A percentile compares a stretch with the other conserved stretches of the same genome.
These are phyloP conservation scores for Masticophis lateralis DNA, from an alignment of 2,797 vertebrate genomes.

Conservation along the genomic window DNA sequence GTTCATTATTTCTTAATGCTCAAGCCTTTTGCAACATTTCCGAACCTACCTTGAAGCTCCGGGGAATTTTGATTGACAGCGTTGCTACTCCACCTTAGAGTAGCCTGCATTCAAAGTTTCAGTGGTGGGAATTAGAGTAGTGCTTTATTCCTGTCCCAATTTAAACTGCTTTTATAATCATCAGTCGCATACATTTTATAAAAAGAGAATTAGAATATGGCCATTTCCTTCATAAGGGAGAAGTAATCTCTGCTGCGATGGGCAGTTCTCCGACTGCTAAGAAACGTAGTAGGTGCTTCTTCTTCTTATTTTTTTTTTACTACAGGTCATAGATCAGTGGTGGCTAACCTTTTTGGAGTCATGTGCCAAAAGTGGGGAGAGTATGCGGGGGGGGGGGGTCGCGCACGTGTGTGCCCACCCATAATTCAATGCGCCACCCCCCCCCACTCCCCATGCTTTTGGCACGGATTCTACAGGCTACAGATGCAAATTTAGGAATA, in stretches of 20 bases:
- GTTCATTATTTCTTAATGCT: conserved; percentile 2
- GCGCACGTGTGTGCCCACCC: no score
- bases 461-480: background rate
- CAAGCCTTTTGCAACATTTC: background rate
- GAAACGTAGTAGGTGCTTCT: background rate
- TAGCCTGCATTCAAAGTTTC: background rate
- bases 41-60: background rate
- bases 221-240: background rate
- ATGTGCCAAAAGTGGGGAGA: no score
- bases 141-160: background rate
- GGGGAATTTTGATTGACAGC: conserved; percentile 19
- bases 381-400: no score
- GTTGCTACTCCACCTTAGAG: background rate
- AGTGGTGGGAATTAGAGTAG: background rate
- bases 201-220: background rate
- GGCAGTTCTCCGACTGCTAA: background rate
- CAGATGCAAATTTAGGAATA: background rate
- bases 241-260: background rate
- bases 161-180: conserved; percentile 20
- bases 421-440: no score
- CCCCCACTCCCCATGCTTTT: no score
- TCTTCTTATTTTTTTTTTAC: background rate
- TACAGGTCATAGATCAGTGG: background rate
- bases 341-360: no score
- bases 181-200: background rate